Evolutionary conservation across 1,140 invertebrate genomes (phyloP).

Genomic region (Aphaenogaster floridana): DNA sequence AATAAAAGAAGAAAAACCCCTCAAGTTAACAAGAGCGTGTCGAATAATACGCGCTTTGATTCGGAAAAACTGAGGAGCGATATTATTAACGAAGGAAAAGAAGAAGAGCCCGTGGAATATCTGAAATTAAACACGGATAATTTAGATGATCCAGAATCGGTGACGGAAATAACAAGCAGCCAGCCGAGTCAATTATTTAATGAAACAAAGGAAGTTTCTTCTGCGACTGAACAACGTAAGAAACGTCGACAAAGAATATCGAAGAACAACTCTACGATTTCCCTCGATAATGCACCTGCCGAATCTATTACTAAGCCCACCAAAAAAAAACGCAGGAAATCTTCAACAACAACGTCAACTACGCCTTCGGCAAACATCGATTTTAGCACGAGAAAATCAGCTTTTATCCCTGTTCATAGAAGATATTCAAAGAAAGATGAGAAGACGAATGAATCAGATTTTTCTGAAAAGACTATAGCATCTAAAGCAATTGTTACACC

Average conservation of each 20-base stretch:
- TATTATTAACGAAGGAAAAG: not conserved
- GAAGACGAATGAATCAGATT: not conserved
- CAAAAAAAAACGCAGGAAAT: conserved; percentile 26
- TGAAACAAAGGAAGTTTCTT: conserved; percentile 4
- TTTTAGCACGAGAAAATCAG: not conserved
- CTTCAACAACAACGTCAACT: conserved; percentile 24
- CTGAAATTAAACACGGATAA: not conserved
- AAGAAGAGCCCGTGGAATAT: conserved; percentile 15
- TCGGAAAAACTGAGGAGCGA: not conserved
- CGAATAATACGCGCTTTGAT: not conserved
- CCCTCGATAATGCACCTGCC: not conserved
- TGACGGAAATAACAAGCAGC: not conserved
- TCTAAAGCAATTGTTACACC: not conserved
- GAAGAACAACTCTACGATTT: conserved; percentile 43
- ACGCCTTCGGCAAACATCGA: not conserved
- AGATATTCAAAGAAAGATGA: conserved; percentile 14
- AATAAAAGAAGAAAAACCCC: not conserved
- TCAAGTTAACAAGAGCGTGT: not conserved
- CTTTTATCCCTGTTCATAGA: not conserved
- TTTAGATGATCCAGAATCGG: not conserved
- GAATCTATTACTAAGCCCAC: not conserved
- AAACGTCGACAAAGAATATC: conserved; percentile 41
- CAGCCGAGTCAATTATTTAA: not conserved
- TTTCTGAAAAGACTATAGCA: not conserved
- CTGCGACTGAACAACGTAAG: not conserved